These are phyloP conservation scores for Antrozous pallidus DNA, from an alignment of 2,797 vertebrate species.

Conservation along the genomic window DNA sequence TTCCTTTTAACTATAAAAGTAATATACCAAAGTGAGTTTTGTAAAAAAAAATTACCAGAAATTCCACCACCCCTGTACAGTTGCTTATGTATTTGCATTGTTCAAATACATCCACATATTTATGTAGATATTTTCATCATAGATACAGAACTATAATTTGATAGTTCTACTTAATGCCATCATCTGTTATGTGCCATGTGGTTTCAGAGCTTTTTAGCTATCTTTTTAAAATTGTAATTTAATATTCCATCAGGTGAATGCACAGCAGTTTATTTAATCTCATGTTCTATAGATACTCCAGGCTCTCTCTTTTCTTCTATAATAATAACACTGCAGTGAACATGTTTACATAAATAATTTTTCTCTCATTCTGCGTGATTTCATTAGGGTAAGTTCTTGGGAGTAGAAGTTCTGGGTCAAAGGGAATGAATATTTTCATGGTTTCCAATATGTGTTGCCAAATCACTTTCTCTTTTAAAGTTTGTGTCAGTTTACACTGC, in stretches of 20 bases:
- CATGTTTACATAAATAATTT: slow-evolving; percentile 16
- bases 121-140: neutral
- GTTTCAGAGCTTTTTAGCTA: neutral
- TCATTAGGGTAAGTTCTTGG: slow-evolving; percentile 52
- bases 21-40: neutral
- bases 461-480: slow-evolving; percentile 43
- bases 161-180: neutral
- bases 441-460: slow-evolving; percentile 48
- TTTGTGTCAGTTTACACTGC: slow-evolving; percentile 33
- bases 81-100: neutral
- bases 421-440: slow-evolving; percentile 60
- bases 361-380: slow-evolving; percentile 34
- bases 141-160: neutral
- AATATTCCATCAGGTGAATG: neutral
- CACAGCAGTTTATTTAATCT: neutral
- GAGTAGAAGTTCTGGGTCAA: slow-evolving; percentile 47
- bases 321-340: neutral
- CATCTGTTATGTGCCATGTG: neutral
- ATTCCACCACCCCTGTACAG: neutral
- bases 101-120: neutral
- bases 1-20: slow-evolving; percentile 38
- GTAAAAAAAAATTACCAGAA: neutral
- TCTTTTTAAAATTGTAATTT: neutral
- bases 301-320: neutral
- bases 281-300: neutral